These are phyloP conservation scores for Anolis sagrei DNA, from an alignment of 2,113 vertebrate genomes.

Conservation along the genomic window DNA sequence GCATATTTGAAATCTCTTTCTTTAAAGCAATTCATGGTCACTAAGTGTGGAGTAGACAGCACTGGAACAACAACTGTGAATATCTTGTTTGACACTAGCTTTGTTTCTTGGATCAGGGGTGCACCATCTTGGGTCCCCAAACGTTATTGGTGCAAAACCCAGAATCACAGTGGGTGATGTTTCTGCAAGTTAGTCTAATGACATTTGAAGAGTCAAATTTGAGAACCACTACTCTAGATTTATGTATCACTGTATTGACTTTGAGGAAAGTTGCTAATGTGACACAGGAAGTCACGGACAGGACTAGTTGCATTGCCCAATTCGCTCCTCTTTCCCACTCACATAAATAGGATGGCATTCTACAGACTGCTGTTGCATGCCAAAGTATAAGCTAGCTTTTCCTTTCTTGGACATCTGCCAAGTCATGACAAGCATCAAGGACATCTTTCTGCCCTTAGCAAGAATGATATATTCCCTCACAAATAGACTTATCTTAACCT, in stretches of 20 bases:
- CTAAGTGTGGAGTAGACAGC: too few species aligned
- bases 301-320: background rate
- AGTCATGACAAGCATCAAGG: conserved; percentile 16
- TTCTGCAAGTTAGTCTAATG: too few species aligned
- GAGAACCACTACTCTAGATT: background rate
- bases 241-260: background rate
- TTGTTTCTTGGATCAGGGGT: background rate
- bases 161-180: too few species aligned
- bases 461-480: conserved; percentile 5
- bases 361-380: background rate
- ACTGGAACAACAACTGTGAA: background rate
- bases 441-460: conserved; percentile 14
- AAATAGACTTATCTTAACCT: conserved; percentile 15
- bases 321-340: background rate
- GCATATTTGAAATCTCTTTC: too few species aligned
- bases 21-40: background rate
- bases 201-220: background rate
- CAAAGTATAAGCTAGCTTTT: background rate
- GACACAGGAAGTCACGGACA: background rate
- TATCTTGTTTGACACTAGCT: background rate
- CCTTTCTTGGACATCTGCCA: background rate
- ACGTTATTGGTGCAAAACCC: background rate
- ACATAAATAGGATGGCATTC: background rate
- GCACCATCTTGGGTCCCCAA: background rate
- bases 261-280: background rate